A percentile compares a stretch with the other conserved stretches of the same genome.
These are phyloP conservation scores for Rhinopomastus cyanomelas DNA, from an alignment of 2,113 vertebrate species.

Conservation along the genomic window DNA sequence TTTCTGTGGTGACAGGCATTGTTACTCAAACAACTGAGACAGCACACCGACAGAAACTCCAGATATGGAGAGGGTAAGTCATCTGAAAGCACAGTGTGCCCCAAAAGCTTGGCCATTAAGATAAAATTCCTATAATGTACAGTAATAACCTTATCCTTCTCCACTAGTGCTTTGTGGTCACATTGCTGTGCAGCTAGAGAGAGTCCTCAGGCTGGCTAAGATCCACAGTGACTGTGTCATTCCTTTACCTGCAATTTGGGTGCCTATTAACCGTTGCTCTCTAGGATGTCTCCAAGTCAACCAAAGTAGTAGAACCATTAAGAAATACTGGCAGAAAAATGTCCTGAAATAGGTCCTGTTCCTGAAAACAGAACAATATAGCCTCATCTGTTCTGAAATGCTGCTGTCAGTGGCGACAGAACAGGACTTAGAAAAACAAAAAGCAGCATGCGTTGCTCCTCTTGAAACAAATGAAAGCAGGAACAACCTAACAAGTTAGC, in stretches of 20 bases:
- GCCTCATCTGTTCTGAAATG: background rate
- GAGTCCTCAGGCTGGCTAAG: background rate
- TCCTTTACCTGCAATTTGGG: background rate
- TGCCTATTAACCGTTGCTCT: background rate
- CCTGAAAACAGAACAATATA: background rate
- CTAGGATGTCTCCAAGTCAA: background rate
- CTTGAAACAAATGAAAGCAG: background rate
- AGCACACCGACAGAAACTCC: background rate
- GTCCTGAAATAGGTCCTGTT: background rate
- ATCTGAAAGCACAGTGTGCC: background rate
- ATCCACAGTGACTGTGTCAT: background rate
- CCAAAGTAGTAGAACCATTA: background rate
- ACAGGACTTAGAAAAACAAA: background rate
- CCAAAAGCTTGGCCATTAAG: background rate
- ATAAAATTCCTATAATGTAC: background rate
- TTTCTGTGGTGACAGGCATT: no score
- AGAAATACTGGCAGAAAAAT: background rate
- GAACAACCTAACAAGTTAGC: background rate
- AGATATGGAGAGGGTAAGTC: background rate
- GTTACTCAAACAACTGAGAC: background rate
- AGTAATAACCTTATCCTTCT: background rate
- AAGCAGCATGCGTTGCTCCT: background rate
- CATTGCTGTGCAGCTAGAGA: background rate
- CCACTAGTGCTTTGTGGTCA: background rate
- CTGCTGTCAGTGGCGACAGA: background rate